These are phyloP conservation scores for Metallyticus violacea DNA, from an alignment of 2,888 invertebrate genomes.

Conservation along the genomic window DNA sequence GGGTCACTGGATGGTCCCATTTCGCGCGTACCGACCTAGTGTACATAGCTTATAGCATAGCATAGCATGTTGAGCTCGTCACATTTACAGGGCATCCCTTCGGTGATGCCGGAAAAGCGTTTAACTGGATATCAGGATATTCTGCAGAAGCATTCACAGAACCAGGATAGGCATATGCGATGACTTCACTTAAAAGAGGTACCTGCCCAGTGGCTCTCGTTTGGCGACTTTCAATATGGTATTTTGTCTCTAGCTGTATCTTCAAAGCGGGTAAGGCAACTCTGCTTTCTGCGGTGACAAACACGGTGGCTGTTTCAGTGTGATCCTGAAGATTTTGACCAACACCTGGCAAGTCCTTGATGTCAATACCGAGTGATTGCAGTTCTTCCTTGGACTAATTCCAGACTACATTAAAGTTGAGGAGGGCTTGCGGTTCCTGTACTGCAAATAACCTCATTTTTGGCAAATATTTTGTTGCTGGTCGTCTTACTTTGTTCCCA, in stretches of 20 bases:
- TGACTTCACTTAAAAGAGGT: neutral
- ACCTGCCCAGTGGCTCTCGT: neutral
- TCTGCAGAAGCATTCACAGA: neutral
- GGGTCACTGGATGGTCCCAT: neutral
- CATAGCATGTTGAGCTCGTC: too few species aligned
- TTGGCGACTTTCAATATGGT: neutral
- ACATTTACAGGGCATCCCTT: neutral
- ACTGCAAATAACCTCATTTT: neutral
- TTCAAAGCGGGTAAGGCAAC: neutral
- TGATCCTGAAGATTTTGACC: slow-evolving; percentile 63
- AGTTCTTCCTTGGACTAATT: neutral
- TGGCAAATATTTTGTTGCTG: neutral
- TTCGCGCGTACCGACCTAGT: neutral
- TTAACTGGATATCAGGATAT: neutral
- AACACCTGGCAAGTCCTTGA: slow-evolving; percentile 46
- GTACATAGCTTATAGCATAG: neutral
- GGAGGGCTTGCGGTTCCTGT: slow-evolving; percentile 41
- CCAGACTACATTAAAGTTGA: slow-evolving; percentile 51
- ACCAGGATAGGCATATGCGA: neutral
- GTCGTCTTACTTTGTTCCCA: neutral
- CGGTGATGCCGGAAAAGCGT: neutral
- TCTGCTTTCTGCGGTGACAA: neutral
- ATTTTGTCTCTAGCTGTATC: neutral
- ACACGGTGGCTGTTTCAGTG: neutral
- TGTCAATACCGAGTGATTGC: slow-evolving; percentile 28